Evolutionary conservation across 2,888 invertebrate species (phyloP), one percentile per base, ranked within the genome.

Genomic region (Coleophora deauratella): DNA sequence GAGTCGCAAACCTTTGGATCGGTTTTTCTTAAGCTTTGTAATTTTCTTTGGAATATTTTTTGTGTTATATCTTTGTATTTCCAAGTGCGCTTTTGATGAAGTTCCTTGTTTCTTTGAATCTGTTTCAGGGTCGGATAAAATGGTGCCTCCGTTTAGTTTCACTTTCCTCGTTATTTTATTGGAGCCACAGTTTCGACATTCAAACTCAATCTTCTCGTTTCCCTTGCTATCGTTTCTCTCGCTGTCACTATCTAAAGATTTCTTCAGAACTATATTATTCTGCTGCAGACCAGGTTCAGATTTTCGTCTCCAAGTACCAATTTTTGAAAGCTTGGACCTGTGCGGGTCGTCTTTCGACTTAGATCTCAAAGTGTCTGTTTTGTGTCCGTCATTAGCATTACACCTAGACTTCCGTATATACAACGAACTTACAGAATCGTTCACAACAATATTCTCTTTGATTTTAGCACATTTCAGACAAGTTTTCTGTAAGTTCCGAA

Each of bases 41-140:
- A 91, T 91, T 64, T 91, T 89, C 73, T 91, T 91, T 63, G 90
- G 91, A 67, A 91, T 82, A 10, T 90, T 89, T 80, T 91, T 91
- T 34, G 88, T 86, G 51, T 88, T 91, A 57, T 90, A 91, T 77
- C 88, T 87, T 62, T 87, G 88, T 33, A 88, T 80, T 67, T 89
- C 89, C 50, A 87, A 61, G 44, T 80, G 84, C 0, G 69, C 56
- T 55, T 78, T 82, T 2, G 50, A 30, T n/a, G 53, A 36, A 35
- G 50, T 42, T 7, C 53, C 55, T 48, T 57, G 57, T 46, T 71
- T 79, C 52, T 69, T 67, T 15, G 43, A 51, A n/a, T 81, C 76
- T 31, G 67, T n/a, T 57, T 82, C 82, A 10, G 70, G 67, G 40
- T 85, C 81, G 8, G 79, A 78, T 50, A 71, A 60, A 1, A 79